phyloP scores from a whole-genome alignment of 2,888 invertebrate species.

The Polyommatus iphigenia region DNA sequence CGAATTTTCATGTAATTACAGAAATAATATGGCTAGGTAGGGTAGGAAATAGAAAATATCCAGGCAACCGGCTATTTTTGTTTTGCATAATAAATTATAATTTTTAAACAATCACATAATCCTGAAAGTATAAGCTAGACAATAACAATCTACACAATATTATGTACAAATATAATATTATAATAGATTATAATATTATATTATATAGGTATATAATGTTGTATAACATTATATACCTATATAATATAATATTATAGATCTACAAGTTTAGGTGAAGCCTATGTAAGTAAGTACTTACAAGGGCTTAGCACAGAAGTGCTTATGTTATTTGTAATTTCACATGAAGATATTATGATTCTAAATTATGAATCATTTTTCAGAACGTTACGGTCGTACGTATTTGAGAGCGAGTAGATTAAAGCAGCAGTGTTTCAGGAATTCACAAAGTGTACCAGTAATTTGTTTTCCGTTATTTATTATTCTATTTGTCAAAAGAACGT shows the following conservation, averaged over 20 bases:
- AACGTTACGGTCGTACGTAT: not conserved
- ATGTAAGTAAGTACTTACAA: not conserved
- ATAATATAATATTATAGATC: too few species aligned
- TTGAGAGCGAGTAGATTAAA: not conserved
- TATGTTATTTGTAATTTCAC: not conserved
- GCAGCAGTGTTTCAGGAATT: not conserved
- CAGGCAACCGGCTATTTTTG: not conserved
- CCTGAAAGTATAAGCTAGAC: not conserved
- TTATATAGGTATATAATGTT: too few species aligned
- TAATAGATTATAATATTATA: too few species aligned
- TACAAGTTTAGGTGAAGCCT: too few species aligned
- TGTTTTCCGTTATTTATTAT: conserved; percentile 15
- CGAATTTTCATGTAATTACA: not conserved
- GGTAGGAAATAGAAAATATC: not conserved
- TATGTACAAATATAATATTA: too few species aligned
- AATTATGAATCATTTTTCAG: not conserved
- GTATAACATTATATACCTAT: too few species aligned
- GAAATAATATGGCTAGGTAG: too few species aligned
- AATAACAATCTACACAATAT: too few species aligned
- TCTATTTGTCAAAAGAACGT: not conserved
- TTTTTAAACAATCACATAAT: not conserved
- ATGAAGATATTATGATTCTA: not conserved
- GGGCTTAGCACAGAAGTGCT: not conserved
- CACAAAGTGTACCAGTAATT: not conserved
- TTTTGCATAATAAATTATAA: not conserved